Evolutionary conservation across 1,140 invertebrate genomes (phyloP), one percentile per base, ranked within the genome.

Genomic region (Lordiphosa collinella): DNA sequence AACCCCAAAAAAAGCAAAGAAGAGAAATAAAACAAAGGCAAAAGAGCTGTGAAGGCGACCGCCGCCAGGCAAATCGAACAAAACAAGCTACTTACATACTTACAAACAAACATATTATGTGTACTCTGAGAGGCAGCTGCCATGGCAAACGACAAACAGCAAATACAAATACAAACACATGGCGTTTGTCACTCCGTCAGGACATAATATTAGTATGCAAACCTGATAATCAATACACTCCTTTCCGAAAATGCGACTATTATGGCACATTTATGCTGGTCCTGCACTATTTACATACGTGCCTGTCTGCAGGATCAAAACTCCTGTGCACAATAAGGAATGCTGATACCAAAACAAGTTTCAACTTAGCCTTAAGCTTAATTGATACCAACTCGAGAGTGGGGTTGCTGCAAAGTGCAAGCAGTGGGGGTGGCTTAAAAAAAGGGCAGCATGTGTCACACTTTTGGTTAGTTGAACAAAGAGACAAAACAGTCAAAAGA

Each of bases 181-280:
- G 49, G 46, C 31, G 61, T 50, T 64, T 64, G 50, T 64, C 68
- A 71, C 53, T 74, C 11, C 8, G 51, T 9, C 43, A 41, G 34
- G 46, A 54, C 22, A 13, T 35, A 11, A 71, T 80, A 80, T 80
- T 82, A 82, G 76, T 75, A 80, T 80, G 76, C 76, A 80, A 82
- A 80, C 75, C 76, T 82, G 76, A 82, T 80, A 80, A 80, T 80
- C 76, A 80, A 82, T 80, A 71, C 51, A 51, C 10, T 4, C 16
- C 8, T 16, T 7, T 9, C 10, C 41, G 11, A 49, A 22, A 31
- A 52, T 29, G 25, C 13, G 48, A 46, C 64, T 69, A 63, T 63
- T 63, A 53, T 44, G 60, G 59, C 38, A 34, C 25, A 29, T 29
- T 29, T 29, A 29, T 29, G 25, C 25, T 29, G 25, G 25, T 29